phyloP scores from a whole-genome alignment of 2,113 vertebrate genomes.

The Zeus faber region DNA sequence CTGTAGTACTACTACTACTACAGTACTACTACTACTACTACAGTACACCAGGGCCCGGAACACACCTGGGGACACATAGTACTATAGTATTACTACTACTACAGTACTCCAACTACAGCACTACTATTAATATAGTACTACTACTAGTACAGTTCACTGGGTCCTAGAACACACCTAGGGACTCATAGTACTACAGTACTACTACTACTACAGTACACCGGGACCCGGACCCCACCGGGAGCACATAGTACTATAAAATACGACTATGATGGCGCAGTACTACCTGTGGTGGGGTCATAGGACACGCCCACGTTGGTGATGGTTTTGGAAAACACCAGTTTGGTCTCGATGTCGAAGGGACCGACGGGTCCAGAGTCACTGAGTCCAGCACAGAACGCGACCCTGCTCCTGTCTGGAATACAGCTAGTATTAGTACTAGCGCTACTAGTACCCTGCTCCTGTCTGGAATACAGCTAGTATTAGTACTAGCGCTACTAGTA shows the following conservation, averaged over 20 bases:
- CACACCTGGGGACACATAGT: too few relatives aligned
- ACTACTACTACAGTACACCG: too few relatives aligned
- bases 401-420: constrained; percentile 38
- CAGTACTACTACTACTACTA: too few relatives aligned
- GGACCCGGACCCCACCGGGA: not conserved
- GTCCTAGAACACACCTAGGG: not conserved
- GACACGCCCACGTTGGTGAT: constrained; percentile 47
- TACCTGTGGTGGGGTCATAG: constrained; percentile 55
- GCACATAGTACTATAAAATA: not conserved
- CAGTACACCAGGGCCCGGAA: too few relatives aligned
- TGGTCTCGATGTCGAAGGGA: constrained; percentile 55
- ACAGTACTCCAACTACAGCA: too few relatives aligned
- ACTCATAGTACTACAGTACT: too few relatives aligned
- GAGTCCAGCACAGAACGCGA: constrained; percentile 59
- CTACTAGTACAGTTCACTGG: not conserved
- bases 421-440: too few relatives aligned
- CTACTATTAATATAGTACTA: too few relatives aligned
- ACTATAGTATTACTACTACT: too few relatives aligned
- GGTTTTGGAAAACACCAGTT: constrained; percentile 58
- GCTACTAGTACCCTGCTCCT: not conserved
- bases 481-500: not conserved
- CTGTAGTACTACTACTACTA: too few relatives aligned
- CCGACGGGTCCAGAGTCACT: constrained; percentile 55
- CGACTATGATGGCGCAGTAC: not conserved
- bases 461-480: not conserved